Evolutionary conservation across 2,888 invertebrate genomes (phyloP), one percentile per base, ranked within the genome.

Genomic region (Bursaphelenchus okinawaensis): DNA sequence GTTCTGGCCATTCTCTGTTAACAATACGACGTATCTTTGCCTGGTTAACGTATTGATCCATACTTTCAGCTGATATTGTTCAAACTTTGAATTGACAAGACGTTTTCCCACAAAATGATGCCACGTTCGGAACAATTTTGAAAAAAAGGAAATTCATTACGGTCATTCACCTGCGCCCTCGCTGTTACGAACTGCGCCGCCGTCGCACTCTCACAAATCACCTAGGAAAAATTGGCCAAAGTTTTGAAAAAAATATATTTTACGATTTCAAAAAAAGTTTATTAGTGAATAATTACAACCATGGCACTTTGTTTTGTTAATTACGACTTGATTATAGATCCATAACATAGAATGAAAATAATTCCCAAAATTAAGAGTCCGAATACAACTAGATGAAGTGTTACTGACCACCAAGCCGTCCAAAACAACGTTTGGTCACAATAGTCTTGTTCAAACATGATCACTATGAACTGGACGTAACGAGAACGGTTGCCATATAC

Each of bases 381-480:
- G 52, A 76, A 69, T 60, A 75, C 60, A 24, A 59, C 66, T 24
- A 72, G 62, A 57, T 72, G 72, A 6, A 65, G 16, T 1, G 72
- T 72, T 22, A 72, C 72, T 20, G 61, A 58, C 67, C 67, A 63
- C 72, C 72, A 72, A 19, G 74, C 65, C 20, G 60, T 20, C 72
- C 72, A 74, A 59, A 73, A 71, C 20, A 71, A 31, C 8, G 57
- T 64, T 40, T 54, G 55, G 24, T 62, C 75, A 58, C 78, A 78
- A 65, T 73, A 78, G 56, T 77, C 73, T 24, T 71, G 61, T 52
- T 71, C 68, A 58, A 69, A 72, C 68, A 74, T 71, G 68, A 71
- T 71, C 31, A 73, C 73, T 27, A 73, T 62, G 65, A 76, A 78
- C 56, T 74, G 75, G n/a, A 78, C 76, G 31, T 68, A 72, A 12